Evolutionary conservation across 2,113 vertebrate genomes (phyloP).

Genomic region (Bothrops jararaca): DNA sequence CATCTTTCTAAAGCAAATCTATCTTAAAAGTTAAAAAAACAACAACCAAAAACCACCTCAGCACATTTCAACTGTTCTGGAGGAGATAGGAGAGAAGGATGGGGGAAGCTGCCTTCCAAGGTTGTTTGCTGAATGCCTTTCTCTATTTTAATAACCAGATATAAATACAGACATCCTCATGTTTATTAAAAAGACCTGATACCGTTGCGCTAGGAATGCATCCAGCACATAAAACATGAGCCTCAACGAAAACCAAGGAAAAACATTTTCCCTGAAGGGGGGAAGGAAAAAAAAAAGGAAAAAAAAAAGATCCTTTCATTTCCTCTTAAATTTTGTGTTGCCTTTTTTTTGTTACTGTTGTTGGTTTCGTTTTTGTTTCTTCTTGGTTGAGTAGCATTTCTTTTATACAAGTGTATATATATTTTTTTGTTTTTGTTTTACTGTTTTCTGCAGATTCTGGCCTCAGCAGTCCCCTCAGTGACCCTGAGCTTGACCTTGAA

Average conservation of each 20-base stretch:
- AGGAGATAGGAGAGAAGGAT: background rate
- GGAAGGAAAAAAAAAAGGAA: too few relatives aligned
- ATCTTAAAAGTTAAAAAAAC: background rate
- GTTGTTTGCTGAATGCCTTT: background rate
- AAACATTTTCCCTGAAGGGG: too few relatives aligned
- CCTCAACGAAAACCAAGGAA: background rate
- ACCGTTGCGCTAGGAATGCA: background rate
- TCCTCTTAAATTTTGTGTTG: constrained; percentile 67
- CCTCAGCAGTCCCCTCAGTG: constrained; percentile 95
- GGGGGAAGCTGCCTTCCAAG: background rate
- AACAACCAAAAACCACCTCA: background rate
- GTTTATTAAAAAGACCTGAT: background rate
- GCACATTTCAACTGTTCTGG: background rate
- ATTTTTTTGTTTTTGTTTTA: constrained; percentile 74
- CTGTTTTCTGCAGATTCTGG: constrained; percentile 96
- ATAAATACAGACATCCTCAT: background rate
- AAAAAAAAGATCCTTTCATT: constrained; percentile 41
- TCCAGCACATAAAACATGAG: too few relatives aligned
- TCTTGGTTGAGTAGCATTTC: constrained; percentile 47
- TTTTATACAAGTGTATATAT: constrained; percentile 54
- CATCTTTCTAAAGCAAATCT: background rate
- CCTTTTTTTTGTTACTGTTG: constrained; percentile 35
- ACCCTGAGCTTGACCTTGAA: constrained; percentile 94
- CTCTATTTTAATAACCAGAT: background rate
- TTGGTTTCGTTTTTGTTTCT: constrained; percentile 61